These are phyloP conservation scores for Drosophila ezoana DNA, from an alignment of 2,888 invertebrate genomes.

Conservation along the genomic window DNA sequence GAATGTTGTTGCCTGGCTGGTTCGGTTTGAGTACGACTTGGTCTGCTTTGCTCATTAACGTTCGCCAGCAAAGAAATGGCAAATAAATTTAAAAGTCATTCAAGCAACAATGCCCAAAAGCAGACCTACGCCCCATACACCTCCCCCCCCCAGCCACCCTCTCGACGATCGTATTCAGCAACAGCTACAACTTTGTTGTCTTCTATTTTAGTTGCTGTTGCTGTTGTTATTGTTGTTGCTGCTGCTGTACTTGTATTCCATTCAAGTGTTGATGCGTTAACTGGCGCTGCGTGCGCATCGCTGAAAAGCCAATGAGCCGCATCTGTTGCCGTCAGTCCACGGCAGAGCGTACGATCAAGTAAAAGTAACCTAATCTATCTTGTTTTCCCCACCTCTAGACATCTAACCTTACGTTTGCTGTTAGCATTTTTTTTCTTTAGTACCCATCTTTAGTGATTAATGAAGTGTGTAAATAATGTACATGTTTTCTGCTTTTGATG, in stretches of 20 bases:
- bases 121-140: constrained; percentile 33
- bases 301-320: constrained; percentile 78
- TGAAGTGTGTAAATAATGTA: constrained; percentile 80
- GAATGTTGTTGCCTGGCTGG: constrained; percentile 49
- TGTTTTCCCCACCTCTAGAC: constrained; percentile 11
- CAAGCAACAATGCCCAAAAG: constrained; percentile 75
- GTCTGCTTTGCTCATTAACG: constrained; percentile 73
- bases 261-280: constrained; percentile 79
- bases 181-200: constrained; percentile 45
- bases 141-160: not conserved
- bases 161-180: constrained; percentile 11
- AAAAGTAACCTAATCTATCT: constrained; percentile 71
- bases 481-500: constrained; percentile 64
- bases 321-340: constrained; percentile 39
- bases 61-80: constrained; percentile 76
- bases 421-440: constrained; percentile 58
- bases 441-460: constrained; percentile 72
- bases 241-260: constrained; percentile 47
- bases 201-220: constrained; percentile 38
- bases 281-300: constrained; percentile 78
- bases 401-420: constrained; percentile 44
- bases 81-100: constrained; percentile 81
- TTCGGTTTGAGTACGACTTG: constrained; percentile 25
- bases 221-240: constrained; percentile 16
- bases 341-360: constrained; percentile 48